Conservation (phyloP, 2,888 invertebrate genomes). For the Ryuthela nishihirai region DNA sequence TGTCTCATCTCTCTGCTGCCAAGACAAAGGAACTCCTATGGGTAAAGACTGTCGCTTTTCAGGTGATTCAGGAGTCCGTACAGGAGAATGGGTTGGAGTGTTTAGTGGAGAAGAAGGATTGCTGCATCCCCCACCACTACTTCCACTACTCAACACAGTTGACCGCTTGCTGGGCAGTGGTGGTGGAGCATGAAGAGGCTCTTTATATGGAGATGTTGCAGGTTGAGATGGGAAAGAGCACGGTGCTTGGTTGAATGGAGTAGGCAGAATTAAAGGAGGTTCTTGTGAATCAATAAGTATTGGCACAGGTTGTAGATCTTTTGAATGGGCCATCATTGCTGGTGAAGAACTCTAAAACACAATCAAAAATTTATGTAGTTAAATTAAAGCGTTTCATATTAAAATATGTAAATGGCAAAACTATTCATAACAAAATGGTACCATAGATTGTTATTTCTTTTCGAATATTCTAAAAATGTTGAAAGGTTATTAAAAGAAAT, state of each 20-base stretch:
- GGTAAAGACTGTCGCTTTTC: conserved; percentile 26
- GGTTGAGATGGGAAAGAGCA: conserved; percentile 1
- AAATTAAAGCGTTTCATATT: neutral
- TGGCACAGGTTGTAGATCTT: conserved; percentile 6
- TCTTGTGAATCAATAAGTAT: conserved; percentile 14
- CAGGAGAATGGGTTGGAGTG: conserved; percentile 19
- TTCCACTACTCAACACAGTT: neutral
- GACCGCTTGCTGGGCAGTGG: conserved; percentile 23
- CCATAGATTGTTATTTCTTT: neutral
- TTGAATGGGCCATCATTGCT: conserved; percentile 2
- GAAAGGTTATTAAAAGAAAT: too few relatives aligned
- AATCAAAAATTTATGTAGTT: too few relatives aligned
- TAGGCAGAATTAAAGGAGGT: neutral
- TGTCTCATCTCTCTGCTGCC: too few relatives aligned
- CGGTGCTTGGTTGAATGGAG: conserved; percentile 1
- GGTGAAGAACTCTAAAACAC: conserved; percentile 20
- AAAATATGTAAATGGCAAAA: too few relatives aligned
- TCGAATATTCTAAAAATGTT: too few relatives aligned
- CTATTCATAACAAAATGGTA: neutral
- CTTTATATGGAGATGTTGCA: neutral
- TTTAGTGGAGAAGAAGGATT: conserved; percentile 13
- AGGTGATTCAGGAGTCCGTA: conserved; percentile 26
- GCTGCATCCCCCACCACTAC: neutral
- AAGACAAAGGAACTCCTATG: too few relatives aligned
- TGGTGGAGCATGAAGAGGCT: conserved; percentile 10